These are phyloP conservation scores for Carcinoscorpius rotundicauda DNA, from an alignment of 1,140 invertebrate species.

Conservation along the genomic window DNA sequence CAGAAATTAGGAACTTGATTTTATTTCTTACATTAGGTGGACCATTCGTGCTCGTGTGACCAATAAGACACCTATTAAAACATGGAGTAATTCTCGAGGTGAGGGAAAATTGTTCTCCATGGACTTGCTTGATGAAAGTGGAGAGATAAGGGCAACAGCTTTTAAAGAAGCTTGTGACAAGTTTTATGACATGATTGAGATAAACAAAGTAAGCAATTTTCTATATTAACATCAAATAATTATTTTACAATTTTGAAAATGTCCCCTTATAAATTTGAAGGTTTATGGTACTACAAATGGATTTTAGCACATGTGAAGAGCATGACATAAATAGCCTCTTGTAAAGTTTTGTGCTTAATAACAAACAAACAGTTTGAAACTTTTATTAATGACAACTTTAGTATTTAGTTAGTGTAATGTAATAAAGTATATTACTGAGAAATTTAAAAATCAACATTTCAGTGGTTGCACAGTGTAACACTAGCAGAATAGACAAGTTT, in stretches of 20 bases:
- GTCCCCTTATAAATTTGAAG: neutral
- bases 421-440: too few relatives aligned
- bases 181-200: conserved; percentile 79
- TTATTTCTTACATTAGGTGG: conserved; percentile 47
- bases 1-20: too few relatives aligned
- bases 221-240: conserved; percentile 10
- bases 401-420: too few relatives aligned
- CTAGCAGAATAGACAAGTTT: too few relatives aligned
- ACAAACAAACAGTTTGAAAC: too few relatives aligned
- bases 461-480: too few relatives aligned
- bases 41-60: conserved; percentile 81
- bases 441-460: too few relatives aligned
- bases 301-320: too few relatives aligned
- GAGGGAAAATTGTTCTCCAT: conserved; percentile 90
- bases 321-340: too few relatives aligned
- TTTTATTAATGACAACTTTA: too few relatives aligned
- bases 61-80: conserved; percentile 64
- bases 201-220: conserved; percentile 38
- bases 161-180: conserved; percentile 85
- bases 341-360: too few relatives aligned
- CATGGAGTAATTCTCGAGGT: conserved; percentile 81
- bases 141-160: conserved; percentile 87
- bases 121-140: conserved; percentile 82
- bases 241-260: neutral
- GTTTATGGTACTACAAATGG: too few relatives aligned